Evolutionary conservation across 2,888 invertebrate species (phyloP), one percentile per base, ranked within the genome.

Genomic region (Hybos culiciformis): DNA sequence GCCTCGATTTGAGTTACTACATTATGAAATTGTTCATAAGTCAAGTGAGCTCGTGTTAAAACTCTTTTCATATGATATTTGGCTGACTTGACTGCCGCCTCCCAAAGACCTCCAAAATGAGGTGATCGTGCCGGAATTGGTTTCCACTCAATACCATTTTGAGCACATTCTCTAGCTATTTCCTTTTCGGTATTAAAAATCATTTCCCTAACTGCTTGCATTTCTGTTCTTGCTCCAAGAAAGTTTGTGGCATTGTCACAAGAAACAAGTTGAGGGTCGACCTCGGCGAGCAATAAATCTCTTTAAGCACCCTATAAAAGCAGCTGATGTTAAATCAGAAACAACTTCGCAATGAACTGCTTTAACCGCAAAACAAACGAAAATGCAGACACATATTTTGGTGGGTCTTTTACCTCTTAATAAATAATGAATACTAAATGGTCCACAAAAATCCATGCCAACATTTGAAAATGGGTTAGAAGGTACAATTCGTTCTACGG

Each of bases 21-120:
- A 4, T 54, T 58, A 15, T 43, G 21, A 23, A 55, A 46, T 42
- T 59, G 53, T 45, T 55, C 52, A 33, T 46, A 52, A 2, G 51
- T 54, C 8, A 56, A 39, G n/a, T 33, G 44, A 11, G 33, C 12
- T 8, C 47, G 41, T 7, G 54, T 53, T 8, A 55, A 37, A 5
- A 52, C 43, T 19, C 52, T 42, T 15, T 46, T 44, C 6, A 58
- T 39, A 39, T 56, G 56, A 37, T 37, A 14, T 14, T 37, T 37
- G 4, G 37, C 24, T 2, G 37, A 37, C 8, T 32, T 32, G 4
- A 32, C 14, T 14, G 32, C 32, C 32, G n/a, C 32, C 17, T 14
- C 11, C 32, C 37, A 37, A 7, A 37, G 14, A 4, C 37, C 23
- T 2, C 37, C 37, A 23, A 37, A 37, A 23, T 37, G 37, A 6